Evolutionary conservation across 2,888 invertebrate species (phyloP).

Genomic region (Cyclophora albipunctata): DNA sequence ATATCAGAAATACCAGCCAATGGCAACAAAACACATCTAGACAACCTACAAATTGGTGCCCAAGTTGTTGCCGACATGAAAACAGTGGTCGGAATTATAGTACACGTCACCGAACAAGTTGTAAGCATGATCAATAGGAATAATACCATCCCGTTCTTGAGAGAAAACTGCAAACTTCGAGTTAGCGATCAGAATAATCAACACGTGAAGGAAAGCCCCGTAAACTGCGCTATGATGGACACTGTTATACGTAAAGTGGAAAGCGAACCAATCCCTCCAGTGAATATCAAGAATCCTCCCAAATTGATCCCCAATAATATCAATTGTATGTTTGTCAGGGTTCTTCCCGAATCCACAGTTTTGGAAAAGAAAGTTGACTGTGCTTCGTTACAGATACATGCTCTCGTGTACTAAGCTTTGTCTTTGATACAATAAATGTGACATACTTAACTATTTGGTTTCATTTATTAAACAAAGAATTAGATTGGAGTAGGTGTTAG

Average conservation of each 20-base stretch:
- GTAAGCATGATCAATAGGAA: neutral
- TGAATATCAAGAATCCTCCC: neutral
- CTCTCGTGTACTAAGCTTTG: neutral
- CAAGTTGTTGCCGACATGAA: neutral
- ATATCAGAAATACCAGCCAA: neutral
- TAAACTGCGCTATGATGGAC: neutral
- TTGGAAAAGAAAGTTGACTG: neutral
- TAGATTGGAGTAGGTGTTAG: too few species aligned
- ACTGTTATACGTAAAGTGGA: neutral
- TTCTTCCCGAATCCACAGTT: neutral
- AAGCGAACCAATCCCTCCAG: neutral
- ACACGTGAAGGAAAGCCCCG: neutral
- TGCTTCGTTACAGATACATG: neutral
- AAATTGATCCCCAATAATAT: neutral
- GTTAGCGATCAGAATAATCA: neutral
- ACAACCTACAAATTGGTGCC: neutral
- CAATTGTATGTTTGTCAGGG: neutral
- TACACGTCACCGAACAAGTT: neutral
- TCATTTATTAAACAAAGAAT: too few species aligned
- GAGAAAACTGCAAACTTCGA: neutral
- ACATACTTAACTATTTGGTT: too few species aligned
- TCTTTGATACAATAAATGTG: too few species aligned
- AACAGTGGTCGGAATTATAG: neutral
- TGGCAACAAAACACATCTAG: neutral
- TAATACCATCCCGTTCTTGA: neutral